Conservation (phyloP, 2,888 invertebrate species). For the Drosophila mayaguana region DNA sequence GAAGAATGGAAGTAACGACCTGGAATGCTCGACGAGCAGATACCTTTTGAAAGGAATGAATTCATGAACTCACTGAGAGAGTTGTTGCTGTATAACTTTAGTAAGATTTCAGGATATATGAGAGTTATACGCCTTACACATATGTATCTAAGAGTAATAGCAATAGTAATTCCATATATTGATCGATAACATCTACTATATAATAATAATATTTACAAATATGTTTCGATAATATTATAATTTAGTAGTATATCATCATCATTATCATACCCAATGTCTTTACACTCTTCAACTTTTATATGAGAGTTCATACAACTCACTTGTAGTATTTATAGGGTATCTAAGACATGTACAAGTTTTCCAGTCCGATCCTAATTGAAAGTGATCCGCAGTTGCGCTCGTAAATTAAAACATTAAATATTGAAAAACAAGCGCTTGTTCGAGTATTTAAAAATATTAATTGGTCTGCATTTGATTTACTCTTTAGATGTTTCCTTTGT, state of each 20-base stretch:
- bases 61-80: neutral
- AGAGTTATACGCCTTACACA: neutral
- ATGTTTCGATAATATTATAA: neutral
- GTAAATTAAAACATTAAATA: conserved; percentile 65
- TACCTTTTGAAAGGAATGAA: neutral
- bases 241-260: neutral
- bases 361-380: conserved; percentile 50
- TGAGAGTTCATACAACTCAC: neutral
- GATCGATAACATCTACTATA: no score
- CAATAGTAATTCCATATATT: no score
- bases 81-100: neutral
- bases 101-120: neutral
- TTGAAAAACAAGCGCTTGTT: conserved; percentile 47
- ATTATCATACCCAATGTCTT: neutral
- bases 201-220: no score
- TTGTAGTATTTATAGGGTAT: conserved; percentile 19
- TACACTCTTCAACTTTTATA: neutral
- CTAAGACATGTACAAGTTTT: conserved; percentile 36
- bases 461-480: conserved; percentile 50
- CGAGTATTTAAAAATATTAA: conserved; percentile 48
- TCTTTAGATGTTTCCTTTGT: conserved; percentile 46
- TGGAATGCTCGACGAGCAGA: neutral
- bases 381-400: conserved; percentile 43
- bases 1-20: neutral
- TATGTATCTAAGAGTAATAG: no score